These are phyloP conservation scores for Eulemur albifrons DNA, from an alignment of 2,797 vertebrate species.

Conservation along the genomic window DNA sequence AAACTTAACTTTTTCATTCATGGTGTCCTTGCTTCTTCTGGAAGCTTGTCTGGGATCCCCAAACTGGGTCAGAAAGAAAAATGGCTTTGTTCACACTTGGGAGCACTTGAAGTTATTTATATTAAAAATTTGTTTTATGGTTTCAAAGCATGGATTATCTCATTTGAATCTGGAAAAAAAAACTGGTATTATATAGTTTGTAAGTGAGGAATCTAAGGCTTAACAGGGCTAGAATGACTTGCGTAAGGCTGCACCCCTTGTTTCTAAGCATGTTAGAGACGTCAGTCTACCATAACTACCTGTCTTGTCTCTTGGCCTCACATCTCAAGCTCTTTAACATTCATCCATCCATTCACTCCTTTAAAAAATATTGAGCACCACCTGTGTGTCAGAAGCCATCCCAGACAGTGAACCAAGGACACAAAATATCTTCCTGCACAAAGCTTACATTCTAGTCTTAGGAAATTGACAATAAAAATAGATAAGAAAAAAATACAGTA, in stretches of 20 bases:
- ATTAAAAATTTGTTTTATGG: background rate
- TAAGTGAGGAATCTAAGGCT: background rate
- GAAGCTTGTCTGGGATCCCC: background rate
- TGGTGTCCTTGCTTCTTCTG: background rate
- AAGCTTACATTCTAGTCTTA: background rate
- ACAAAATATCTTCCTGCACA: background rate
- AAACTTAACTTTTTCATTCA: background rate
- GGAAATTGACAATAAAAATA: background rate
- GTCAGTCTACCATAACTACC: background rate
- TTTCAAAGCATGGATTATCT: background rate
- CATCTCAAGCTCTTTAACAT: background rate
- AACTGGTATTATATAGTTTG: background rate
- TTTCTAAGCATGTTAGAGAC: background rate
- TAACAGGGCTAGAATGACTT: background rate
- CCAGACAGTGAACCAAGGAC: background rate
- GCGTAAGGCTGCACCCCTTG: background rate
- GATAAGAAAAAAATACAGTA: background rate
- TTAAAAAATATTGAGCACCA: background rate
- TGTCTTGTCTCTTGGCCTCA: background rate
- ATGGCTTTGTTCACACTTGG: background rate
- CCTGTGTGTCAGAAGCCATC: background rate
- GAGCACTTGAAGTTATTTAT: background rate
- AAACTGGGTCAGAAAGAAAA: slow-evolving; percentile 42
- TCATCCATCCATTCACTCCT: background rate
- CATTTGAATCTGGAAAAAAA: background rate